Evolutionary conservation across 1,140 invertebrate genomes (phyloP), one percentile per base, ranked within the genome.

Genomic region (Camponotus pennsylvanicus): DNA sequence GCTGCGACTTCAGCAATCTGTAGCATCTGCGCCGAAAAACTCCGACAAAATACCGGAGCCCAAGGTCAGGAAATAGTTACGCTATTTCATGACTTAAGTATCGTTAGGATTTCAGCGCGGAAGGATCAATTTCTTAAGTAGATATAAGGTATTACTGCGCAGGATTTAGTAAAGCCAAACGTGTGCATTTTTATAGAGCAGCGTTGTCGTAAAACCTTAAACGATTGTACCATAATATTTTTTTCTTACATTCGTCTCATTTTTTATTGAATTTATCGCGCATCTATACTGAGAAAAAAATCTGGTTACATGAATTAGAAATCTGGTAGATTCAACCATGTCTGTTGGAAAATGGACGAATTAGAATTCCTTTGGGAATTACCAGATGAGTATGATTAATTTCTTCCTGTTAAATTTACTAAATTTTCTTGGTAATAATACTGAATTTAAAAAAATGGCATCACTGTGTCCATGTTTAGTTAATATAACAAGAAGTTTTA

Each of bases 51-150:
- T 61, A 70, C 5, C 59, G 27, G 13, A 49, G 61, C 70, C 77
- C 83, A 86, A 89, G 76, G 76, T 86, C 76, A 85, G 21, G 27
- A 66, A 89, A 57, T 61, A 66, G 64, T 80, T 69, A 49, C 40
- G 15, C 45, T 57, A 15, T 75, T 86, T 0, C 15, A 8, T 40
- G 49, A 21, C 59, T 71, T 78, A 89, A 89, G 86, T 89, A 86
- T 73, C 37, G 32, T 64, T 13, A 34, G 64, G 59, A 89, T 88
- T 82, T 71, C 55, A 15, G 21, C 32, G 59, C 40, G 8, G 49
- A 57, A 64, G 73, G 70, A 71, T 21, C 83, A 86, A 89, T 89
- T 70, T 86, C 76, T 82, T 79, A 75, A 88, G 67, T 77, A 88
- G 34, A 15, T 70, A 70, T 57, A 70, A 85, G 57, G 34, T 61